Evolutionary conservation across 1,140 invertebrate species (phyloP).

Genomic region (Pantala flavescens): DNA sequence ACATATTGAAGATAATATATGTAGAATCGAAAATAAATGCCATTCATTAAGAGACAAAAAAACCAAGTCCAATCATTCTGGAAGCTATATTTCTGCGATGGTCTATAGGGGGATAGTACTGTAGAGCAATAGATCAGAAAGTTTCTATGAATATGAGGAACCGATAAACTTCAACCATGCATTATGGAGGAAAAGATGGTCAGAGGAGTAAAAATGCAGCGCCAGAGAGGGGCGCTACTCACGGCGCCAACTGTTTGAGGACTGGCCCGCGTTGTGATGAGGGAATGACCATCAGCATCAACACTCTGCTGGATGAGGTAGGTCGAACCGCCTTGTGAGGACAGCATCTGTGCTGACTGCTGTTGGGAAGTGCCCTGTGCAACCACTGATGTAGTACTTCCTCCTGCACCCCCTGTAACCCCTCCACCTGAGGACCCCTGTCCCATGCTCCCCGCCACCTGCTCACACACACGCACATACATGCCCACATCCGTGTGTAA

Average conservation of each 20-base stretch:
- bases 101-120: too few relatives aligned
- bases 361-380: not conserved
- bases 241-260: conserved; percentile 58
- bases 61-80: not conserved
- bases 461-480: conserved; percentile 5
- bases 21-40: not conserved
- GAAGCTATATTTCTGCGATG: not conserved
- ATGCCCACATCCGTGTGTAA: not conserved
- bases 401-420: not conserved
- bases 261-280: conserved; percentile 53
- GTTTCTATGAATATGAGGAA: not conserved
- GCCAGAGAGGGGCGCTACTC: conserved; percentile 27
- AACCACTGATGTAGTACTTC: not conserved
- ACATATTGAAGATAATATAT: not conserved
- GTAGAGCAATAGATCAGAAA: not conserved
- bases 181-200: not conserved
- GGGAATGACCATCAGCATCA: conserved; percentile 38
- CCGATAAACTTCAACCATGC: conserved; percentile 2
- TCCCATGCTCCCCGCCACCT: conserved; percentile 21
- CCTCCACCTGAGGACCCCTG: conserved; percentile 23
- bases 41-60: not conserved
- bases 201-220: conserved; percentile 9
- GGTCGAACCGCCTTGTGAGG: conserved; percentile 37
- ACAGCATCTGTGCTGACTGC: conserved; percentile 31
- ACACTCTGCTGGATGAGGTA: conserved; percentile 56